A percentile compares a stretch with the other conserved stretches of the same genome.
These are phyloP conservation scores for Chrysolophus pictus DNA, from an alignment of 2,797 vertebrate genomes.

Conservation along the genomic window DNA sequence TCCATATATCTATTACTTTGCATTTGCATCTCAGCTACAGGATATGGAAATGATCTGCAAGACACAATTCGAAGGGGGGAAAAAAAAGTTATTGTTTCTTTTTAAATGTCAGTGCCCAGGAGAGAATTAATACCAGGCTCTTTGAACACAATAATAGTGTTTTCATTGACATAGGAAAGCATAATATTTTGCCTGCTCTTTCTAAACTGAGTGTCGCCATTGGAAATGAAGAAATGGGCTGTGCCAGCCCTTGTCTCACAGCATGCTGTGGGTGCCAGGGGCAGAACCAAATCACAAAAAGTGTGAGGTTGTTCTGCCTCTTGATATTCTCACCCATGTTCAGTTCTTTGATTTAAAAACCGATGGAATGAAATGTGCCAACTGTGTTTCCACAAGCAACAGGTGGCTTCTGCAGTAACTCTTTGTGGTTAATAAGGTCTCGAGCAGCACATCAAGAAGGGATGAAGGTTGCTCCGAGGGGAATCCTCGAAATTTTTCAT, in stretches of 20 bases:
- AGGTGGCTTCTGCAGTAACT: not conserved
- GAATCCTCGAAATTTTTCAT: not conserved
- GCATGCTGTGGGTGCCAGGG: not conserved
- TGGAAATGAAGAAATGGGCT: constrained; percentile 12
- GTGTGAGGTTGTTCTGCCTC: not conserved
- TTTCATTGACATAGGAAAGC: not conserved
- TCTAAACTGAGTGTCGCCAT: not conserved
- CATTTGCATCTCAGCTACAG: not conserved
- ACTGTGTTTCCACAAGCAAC: not conserved
- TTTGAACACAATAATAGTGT: not conserved
- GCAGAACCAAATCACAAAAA: not conserved
- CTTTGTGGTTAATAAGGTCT: not conserved
- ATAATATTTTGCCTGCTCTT: not conserved
- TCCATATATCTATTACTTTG: not conserved
- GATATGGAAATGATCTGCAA: not conserved
- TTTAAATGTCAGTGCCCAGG: not conserved
- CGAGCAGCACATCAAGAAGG: not conserved
- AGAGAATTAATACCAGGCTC: not conserved
- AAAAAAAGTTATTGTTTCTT: not conserved
- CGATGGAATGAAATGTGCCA: not conserved
- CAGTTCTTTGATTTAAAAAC: not conserved
- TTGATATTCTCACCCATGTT: not conserved
- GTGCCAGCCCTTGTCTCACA: not conserved
- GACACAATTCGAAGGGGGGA: not conserved
- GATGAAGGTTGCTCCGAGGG: not conserved